Conservation (phyloP, 2,888 invertebrate genomes). For the Hylaea fasciaria region DNA sequence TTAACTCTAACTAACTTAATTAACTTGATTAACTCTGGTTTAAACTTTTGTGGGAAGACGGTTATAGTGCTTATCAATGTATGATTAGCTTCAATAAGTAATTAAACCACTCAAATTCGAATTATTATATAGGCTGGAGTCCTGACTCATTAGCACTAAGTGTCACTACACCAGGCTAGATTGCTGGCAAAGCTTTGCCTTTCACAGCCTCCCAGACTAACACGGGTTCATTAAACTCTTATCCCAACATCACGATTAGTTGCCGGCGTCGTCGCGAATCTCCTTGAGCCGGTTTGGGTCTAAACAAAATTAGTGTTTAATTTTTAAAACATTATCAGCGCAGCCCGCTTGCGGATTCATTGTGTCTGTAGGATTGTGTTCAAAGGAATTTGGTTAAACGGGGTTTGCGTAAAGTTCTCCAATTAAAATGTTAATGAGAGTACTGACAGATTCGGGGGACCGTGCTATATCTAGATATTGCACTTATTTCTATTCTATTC, state of each 20-base stretch:
- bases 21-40: too few relatives aligned
- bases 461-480: background rate
- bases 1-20: too few relatives aligned
- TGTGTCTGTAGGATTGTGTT: conserved; percentile 26
- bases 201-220: conserved; percentile 47
- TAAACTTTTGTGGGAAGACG: too few relatives aligned
- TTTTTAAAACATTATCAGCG: conserved; percentile 48
- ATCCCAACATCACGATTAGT: conserved; percentile 19
- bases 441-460: conserved; percentile 5
- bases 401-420: conserved; percentile 26
- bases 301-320: conserved; percentile 44
- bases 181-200: too few relatives aligned
- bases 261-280: conserved; percentile 17
- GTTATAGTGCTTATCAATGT: too few relatives aligned
- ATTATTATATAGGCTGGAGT: too few relatives aligned
- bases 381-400: conserved; percentile 25
- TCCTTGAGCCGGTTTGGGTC: conserved; percentile 27
- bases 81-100: conserved; percentile 48
- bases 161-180: too few relatives aligned
- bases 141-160: too few relatives aligned
- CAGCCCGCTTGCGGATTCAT: conserved; percentile 28
- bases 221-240: conserved; percentile 55
- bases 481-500: too few relatives aligned
- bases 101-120: conserved; percentile 25
- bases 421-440: conserved; percentile 28